phyloP scores from a whole-genome alignment of 92 coral and sea anemone genomes.

The Porites evermanni region DNA sequence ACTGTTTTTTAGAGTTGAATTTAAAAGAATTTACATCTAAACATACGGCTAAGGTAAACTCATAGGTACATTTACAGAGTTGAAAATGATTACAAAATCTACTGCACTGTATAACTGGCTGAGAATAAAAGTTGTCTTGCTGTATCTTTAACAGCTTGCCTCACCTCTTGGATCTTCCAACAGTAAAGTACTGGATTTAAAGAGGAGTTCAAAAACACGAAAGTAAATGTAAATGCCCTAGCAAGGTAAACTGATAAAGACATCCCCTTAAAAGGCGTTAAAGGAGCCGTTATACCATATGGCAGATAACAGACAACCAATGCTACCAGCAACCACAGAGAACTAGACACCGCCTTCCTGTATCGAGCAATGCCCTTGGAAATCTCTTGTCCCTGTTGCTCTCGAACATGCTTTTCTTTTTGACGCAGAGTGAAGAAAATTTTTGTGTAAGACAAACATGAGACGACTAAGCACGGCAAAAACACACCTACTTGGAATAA shows the following conservation, averaged over 20 bases:
- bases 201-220: constrained; percentile 11
- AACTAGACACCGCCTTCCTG: not conserved
- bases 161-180: not conserved
- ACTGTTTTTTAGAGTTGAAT: too few species aligned
- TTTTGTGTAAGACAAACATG: not conserved
- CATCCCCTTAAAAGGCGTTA: not conserved
- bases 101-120: too few species aligned
- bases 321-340: constrained; percentile 4
- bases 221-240: not conserved
- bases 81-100: too few species aligned
- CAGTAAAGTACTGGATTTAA: not conserved
- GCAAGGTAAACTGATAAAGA: not conserved
- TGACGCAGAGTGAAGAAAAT: not conserved
- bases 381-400: not conserved
- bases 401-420: not conserved
- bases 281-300: not conserved
- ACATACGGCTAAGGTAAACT: too few species aligned
- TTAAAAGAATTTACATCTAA: too few species aligned
- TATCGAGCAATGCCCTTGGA: not conserved
- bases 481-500: too few species aligned
- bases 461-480: not conserved
- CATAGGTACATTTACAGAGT: too few species aligned
- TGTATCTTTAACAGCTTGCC: not conserved
- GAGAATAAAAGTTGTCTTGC: not conserved
- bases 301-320: constrained; percentile 2